A percentile compares a stretch with the other conserved stretches of the same genome.
These are phyloP conservation scores for Probosciger aterrimus DNA, from an alignment of 2,113 vertebrate genomes.

Conservation along the genomic window DNA sequence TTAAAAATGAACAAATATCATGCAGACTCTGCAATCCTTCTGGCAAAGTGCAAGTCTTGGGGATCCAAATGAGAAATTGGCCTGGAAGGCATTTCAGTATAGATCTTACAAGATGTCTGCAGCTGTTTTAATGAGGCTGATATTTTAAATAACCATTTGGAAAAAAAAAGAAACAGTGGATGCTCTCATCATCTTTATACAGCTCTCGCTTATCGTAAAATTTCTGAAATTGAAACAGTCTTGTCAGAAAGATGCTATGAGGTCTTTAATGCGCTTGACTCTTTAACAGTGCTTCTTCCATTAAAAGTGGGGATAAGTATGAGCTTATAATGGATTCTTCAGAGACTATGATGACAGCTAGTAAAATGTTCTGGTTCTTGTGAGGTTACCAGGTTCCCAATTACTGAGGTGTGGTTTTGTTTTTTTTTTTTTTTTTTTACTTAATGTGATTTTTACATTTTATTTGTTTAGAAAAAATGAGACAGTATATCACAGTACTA, in stretches of 20 bases:
- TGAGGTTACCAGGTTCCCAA: background rate
- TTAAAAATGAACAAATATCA: background rate
- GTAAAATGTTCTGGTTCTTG: background rate
- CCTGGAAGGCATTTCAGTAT: background rate
- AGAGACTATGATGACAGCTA: background rate
- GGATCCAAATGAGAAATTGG: background rate
- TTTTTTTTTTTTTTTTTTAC: background rate
- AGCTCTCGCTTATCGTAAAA: background rate
- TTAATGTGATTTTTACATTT: background rate
- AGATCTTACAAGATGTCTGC: background rate
- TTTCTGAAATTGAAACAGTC: constrained; percentile 3
- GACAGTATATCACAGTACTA: background rate
- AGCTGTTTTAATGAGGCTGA: background rate
- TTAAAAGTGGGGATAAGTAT: background rate
- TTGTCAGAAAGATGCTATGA: constrained; percentile 25
- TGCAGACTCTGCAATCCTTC: background rate
- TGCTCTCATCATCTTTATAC: constrained; percentile 2
- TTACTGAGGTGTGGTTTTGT: background rate
- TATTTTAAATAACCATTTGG: constrained; percentile 6
- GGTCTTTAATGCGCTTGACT: background rate
- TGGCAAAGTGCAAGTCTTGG: background rate
- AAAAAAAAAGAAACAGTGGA: background rate
- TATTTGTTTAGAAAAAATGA: background rate
- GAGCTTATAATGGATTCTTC: background rate
- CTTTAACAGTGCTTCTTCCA: background rate